A percentile compares a stretch with the other conserved stretches of the same genome.
These are phyloP conservation scores for Montipora cactus DNA, from an alignment of 64 coral and sea anemone species.

Conservation along the genomic window DNA sequence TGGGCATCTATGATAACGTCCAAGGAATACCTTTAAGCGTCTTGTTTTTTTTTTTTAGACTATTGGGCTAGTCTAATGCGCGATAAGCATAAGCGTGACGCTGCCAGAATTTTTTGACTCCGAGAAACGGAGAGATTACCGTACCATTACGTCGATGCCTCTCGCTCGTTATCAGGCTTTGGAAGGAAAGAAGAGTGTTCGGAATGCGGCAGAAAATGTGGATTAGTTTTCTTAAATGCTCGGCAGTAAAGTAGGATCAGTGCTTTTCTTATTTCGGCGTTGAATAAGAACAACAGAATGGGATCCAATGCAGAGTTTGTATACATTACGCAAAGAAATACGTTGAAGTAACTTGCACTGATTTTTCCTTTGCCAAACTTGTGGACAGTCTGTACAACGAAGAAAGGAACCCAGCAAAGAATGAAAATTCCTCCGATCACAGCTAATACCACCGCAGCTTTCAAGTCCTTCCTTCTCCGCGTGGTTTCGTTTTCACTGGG, in stretches of 20 bases:
- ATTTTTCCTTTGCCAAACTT: conserved; percentile 83
- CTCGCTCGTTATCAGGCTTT: neutral
- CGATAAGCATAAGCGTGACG: neutral
- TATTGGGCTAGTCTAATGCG: too few species aligned
- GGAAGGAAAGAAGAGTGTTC: conserved; percentile 18
- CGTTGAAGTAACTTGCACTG: conserved; percentile 84
- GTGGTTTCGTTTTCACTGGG: conserved; percentile 48
- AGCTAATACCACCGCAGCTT: conserved; percentile 85
- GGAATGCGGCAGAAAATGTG: neutral
- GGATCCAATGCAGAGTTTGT: conserved; percentile 94
- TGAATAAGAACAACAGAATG: conserved; percentile 81
- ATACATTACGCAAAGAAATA: conserved; percentile 96
- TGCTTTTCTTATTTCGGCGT: conserved; percentile 84
- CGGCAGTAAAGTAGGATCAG: conserved; percentile 80
- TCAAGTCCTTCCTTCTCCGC: conserved; percentile 78
- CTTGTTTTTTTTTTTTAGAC: too few species aligned
- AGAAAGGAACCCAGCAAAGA: conserved; percentile 95
- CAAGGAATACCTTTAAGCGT: too few species aligned
- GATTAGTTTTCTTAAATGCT: conserved; percentile 27
- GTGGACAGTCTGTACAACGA: conserved; percentile 92
- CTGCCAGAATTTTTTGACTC: neutral
- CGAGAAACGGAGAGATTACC: neutral
- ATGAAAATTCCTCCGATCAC: conserved; percentile 98
- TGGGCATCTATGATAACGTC: neutral
- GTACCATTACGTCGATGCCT: neutral